Evolutionary conservation across 2,888 invertebrate species (phyloP).

Genomic region (Aphidius colemani): DNA sequence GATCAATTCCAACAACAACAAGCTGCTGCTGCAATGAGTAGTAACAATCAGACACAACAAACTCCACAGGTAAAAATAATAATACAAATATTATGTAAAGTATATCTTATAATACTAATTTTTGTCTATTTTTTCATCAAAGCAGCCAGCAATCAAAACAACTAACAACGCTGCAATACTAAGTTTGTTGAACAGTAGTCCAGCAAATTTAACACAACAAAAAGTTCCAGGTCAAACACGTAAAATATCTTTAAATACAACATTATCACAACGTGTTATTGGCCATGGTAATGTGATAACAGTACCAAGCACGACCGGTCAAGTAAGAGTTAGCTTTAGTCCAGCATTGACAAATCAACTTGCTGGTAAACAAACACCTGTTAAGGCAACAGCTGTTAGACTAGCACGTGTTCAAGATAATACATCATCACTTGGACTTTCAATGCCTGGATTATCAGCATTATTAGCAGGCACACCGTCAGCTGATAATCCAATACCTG

Average conservation of each 20-base stretch:
- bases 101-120: too few species aligned
- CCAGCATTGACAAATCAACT: constrained; percentile 54
- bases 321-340: constrained; percentile 55
- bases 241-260: constrained; percentile 52
- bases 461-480: constrained; percentile 67
- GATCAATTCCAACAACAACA: constrained; percentile 78
- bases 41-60: constrained; percentile 43
- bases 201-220: constrained; percentile 64
- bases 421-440: constrained; percentile 62
- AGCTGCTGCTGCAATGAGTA: constrained; percentile 60
- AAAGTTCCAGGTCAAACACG: constrained; percentile 52
- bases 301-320: constrained; percentile 56
- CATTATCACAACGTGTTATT: constrained; percentile 54
- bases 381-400: constrained; percentile 61
- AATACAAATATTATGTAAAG: too few species aligned
- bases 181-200: constrained; percentile 78
- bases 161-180: constrained; percentile 73
- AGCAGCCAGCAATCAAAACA: constrained; percentile 45
- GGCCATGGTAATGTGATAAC: constrained; percentile 57
- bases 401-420: constrained; percentile 60
- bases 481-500: constrained; percentile 66
- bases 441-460: constrained; percentile 66
- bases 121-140: too few species aligned
- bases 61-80: not conserved
- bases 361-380: constrained; percentile 57